These are phyloP conservation scores for Tenrec ecaudatus DNA, from an alignment of 2,113 vertebrate species.

Conservation along the genomic window DNA sequence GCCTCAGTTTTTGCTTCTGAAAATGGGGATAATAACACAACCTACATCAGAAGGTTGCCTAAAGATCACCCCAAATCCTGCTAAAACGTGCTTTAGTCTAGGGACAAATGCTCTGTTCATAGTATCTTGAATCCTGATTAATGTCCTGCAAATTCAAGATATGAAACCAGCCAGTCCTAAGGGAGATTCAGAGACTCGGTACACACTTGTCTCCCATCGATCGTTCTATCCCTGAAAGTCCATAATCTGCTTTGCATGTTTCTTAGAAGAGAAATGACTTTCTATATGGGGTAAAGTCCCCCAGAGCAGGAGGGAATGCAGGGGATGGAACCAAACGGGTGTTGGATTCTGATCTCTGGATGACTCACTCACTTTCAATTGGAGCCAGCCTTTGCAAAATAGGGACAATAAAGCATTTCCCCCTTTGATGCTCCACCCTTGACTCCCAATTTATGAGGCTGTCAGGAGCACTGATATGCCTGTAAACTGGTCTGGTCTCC, in stretches of 20 bases:
- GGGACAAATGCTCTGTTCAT: background rate
- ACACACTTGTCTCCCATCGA: background rate
- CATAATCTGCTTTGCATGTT: background rate
- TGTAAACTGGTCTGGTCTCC: constrained; percentile 4
- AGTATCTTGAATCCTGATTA: background rate
- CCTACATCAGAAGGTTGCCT: background rate
- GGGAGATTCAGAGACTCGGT: background rate
- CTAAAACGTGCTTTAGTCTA: background rate
- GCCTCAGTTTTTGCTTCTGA: background rate
- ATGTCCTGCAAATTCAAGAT: no score
- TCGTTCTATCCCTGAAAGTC: background rate
- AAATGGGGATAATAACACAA: background rate
- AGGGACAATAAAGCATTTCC: constrained; percentile 57
- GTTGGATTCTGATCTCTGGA: constrained; percentile 51
- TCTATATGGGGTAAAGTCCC: background rate
- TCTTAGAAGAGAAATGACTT: constrained; percentile 21
- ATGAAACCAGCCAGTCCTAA: background rate
- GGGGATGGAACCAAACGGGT: background rate
- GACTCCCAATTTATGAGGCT: constrained; percentile 30
- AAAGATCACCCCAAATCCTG: background rate
- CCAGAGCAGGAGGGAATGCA: background rate
- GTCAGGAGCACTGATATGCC: background rate
- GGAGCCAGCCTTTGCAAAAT: constrained; percentile 43
- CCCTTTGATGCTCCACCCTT: background rate
- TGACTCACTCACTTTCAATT: constrained; percentile 63